Base-by-base conservation (phyloP, 2,113 vertebrate species). In the Thamnophis sirtalis region DNA sequence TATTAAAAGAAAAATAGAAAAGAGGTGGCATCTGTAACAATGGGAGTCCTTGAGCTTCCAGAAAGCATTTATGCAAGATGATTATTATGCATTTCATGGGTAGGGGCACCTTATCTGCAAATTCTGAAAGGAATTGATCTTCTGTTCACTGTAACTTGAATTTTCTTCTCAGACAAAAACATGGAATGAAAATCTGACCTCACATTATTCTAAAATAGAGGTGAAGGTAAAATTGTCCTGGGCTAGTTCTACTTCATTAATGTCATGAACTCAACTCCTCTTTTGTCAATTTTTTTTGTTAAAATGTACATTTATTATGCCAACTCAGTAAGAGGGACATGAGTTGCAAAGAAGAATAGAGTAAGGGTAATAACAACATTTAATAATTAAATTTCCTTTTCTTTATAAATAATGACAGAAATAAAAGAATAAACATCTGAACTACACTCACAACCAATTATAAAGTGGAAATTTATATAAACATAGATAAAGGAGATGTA, bases 371-470 rank as follows among this genome's bases (percentile, higher is more conserved):
- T 9, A n/a, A 55, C 90, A 94, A 43, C 1, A 55, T 89, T 9
- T 9, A 90, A 94, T 90, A 58, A 93, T 5, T 2, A 89, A 90
- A 2, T 86, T 91, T 1, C 33, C 4, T 19, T 93, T 94, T 9
- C 48, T 15, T 24, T 94, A 55, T 17, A 91, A 80, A 89, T 6
- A 84, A 50, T 87, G 92, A 85, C 94, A 93, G 80, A 0, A 94
- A 84, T 73, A 95, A 93, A 89, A 95, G 94, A 95, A 38, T 92
- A 51, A 88, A 0, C 54, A 73, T 8, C 2, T 92, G 24, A 90
- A 89, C 1, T 55, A 7, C 89, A 19, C 19, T 53, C 0, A 90
- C 28, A 63, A 38, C 84, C 86, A 90, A 95, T 93, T 92, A 19
- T 10, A 85, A 95, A 93, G 13, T 60, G 54, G 92, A 95, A 93